Evolutionary conservation across 1,140 invertebrate species (phyloP).

Genomic region (Mamestra configurata): DNA sequence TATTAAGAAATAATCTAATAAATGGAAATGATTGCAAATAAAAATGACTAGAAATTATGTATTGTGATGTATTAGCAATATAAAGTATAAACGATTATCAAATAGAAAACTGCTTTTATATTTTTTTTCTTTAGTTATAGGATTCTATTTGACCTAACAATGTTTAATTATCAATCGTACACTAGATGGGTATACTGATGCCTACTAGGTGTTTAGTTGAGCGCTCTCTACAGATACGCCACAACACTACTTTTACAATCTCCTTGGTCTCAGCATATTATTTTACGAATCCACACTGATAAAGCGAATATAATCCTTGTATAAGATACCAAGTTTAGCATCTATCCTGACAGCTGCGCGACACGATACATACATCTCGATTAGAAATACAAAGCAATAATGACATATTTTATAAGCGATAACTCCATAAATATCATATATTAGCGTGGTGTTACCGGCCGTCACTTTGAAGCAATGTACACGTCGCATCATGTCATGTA

Average conservation of each 20-base stretch:
- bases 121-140: not conserved
- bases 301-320: constrained; percentile 72
- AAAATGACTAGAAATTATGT: constrained; percentile 40
- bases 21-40: constrained; percentile 39
- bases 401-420: constrained; percentile 50
- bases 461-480: constrained; percentile 48
- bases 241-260: constrained; percentile 64
- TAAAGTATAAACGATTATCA: constrained; percentile 28
- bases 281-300: constrained; percentile 76
- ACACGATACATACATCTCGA: constrained; percentile 40
- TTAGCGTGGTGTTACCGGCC: constrained; percentile 48
- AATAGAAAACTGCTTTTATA: constrained; percentile 12
- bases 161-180: not conserved
- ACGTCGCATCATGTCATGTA: constrained; percentile 64
- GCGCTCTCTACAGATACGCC: constrained; percentile 49
- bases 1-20: constrained; percentile 21
- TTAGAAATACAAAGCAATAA: constrained; percentile 53
- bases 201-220: constrained; percentile 19
- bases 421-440: constrained; percentile 49
- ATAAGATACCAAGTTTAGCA: constrained; percentile 59
- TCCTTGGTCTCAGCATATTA: constrained; percentile 69
- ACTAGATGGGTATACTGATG: not conserved
- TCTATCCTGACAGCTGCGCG: constrained; percentile 46
- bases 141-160: constrained; percentile 3
- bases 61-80: constrained; percentile 33